Evolutionary conservation across 2,797 vertebrate genomes (phyloP).

Genomic region (Macropus fuliginosus): DNA sequence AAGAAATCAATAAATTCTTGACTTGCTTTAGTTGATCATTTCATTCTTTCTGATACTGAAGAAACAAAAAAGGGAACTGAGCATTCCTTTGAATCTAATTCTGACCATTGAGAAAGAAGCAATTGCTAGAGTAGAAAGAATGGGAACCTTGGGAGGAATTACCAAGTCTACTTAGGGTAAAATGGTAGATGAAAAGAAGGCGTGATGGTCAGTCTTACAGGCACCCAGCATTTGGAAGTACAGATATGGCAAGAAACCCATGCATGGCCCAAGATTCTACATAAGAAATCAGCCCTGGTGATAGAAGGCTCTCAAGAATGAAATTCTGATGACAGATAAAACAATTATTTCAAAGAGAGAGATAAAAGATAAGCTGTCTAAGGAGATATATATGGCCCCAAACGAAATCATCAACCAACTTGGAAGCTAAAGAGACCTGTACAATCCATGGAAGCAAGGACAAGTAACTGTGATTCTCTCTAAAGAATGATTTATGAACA

Average conservation of each 20-base stretch:
- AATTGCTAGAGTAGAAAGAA: not conserved
- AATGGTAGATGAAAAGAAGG: too few relatives aligned
- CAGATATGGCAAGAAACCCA: too few relatives aligned
- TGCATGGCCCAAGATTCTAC: not conserved
- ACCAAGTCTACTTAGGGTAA: not conserved
- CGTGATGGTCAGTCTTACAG: too few relatives aligned
- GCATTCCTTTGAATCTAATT: not conserved
- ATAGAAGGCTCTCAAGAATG: not conserved
- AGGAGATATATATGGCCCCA: not conserved
- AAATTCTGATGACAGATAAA: not conserved
- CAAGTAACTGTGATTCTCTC: not conserved
- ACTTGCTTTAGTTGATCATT: not conserved
- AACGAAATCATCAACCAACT: not conserved
- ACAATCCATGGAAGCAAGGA: not conserved
- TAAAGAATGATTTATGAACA: not conserved
- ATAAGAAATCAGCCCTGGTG: not conserved
- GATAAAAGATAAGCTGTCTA: not conserved
- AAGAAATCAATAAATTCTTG: not conserved
- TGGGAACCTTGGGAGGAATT: not conserved
- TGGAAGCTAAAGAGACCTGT: not conserved
- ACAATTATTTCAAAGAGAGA: not conserved
- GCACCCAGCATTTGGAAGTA: too few relatives aligned
- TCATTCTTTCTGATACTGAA: not conserved
- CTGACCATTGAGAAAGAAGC: not conserved
- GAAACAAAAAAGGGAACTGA: not conserved